Evolutionary conservation across 2,888 invertebrate genomes (phyloP), one percentile per base, ranked within the genome.

Genomic region (Coremacera marginata): DNA sequence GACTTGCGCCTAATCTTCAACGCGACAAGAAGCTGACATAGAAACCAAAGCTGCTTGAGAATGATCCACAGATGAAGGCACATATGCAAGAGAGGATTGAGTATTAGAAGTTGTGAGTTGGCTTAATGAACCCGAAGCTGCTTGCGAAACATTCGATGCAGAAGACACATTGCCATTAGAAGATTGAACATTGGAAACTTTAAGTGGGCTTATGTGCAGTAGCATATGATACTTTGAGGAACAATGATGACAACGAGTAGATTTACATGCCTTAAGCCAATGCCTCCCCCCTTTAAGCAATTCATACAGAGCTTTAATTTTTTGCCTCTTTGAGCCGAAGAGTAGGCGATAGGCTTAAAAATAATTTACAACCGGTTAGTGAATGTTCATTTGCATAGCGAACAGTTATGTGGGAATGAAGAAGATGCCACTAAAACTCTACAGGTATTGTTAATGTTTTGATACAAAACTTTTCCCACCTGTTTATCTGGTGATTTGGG

Each of bases 281-380:
- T 81, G 80, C 51, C 57, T 2, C 80, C 80, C n/a, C 77, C 77
- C 22, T 70, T 71, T 34, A 80, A 63, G 22, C 80, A 82, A 71
- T 82, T 82, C 0, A 79, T 25, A 16, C 81, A 81, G 31, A 81
- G 44, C 1, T 76, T 55, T 37, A 78, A 25, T 14, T 25, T 74
- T 74, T 80, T 4, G 49, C 76, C 71, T 80, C 76, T 52, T 73
- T 68, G 49, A 62, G 77, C 14, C 78, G 71, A 16, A 63, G 2
- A 8, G 55, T 4, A 5, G 80, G 75, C 2, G 70, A 68, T 34
- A 78, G 44, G 65, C 31, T 75, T 3, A 8, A 37, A 60, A 78
- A 78, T n/a, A 1, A 25, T 57, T 60, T 11, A 22, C 75, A 79
- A 44, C 31, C 73, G 4, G 44, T 60, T 14, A 78, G 70, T 4